Evolutionary conservation across 1,140 invertebrate genomes (phyloP).

Genomic region (Plectrocnemia conspersa): DNA sequence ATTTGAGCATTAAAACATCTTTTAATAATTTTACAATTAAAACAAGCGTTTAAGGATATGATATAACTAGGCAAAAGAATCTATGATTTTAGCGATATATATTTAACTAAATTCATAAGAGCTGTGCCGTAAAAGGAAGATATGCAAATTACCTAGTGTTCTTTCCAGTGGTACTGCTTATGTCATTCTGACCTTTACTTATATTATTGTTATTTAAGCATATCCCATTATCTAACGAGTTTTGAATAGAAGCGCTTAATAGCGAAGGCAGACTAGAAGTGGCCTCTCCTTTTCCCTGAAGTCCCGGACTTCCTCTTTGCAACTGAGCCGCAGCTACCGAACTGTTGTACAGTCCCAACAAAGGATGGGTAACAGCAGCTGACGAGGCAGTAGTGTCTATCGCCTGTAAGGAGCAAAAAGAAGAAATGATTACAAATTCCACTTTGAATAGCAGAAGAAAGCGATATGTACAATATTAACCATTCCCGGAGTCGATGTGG

Average conservation of each 20-base stretch:
- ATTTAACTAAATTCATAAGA: background rate
- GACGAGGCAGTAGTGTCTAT: constrained; percentile 47
- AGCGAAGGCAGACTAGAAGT: constrained; percentile 7
- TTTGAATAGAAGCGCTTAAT: constrained; percentile 35
- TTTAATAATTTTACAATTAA: too few species aligned
- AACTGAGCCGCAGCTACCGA: constrained; percentile 28
- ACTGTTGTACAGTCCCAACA: constrained; percentile 47
- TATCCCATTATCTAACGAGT: constrained; percentile 34
- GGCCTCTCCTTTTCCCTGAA: constrained; percentile 2
- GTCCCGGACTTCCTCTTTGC: constrained; percentile 14
- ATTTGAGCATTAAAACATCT: too few species aligned
- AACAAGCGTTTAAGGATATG: too few species aligned
- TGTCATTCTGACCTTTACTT: constrained; percentile 22
- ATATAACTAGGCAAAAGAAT: too few species aligned
- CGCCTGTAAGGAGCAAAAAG: constrained; percentile 38
- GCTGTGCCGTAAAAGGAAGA: background rate
- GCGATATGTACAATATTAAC: constrained; percentile 33
- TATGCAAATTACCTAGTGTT: constrained; percentile 43
- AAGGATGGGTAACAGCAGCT: constrained; percentile 43
- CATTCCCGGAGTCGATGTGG: constrained; percentile 62
- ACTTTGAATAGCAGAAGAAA: background rate
- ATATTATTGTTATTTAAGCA: constrained; percentile 31
- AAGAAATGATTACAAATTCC: background rate
- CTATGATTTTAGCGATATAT: too few species aligned
- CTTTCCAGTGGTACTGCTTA: constrained; percentile 41